Percentiles rank a stretch among this genome's conserved stretches.
Evolutionary conservation across 2,888 invertebrate genomes (phyloP).

Genomic region (Plemyria rubiginata): DNA sequence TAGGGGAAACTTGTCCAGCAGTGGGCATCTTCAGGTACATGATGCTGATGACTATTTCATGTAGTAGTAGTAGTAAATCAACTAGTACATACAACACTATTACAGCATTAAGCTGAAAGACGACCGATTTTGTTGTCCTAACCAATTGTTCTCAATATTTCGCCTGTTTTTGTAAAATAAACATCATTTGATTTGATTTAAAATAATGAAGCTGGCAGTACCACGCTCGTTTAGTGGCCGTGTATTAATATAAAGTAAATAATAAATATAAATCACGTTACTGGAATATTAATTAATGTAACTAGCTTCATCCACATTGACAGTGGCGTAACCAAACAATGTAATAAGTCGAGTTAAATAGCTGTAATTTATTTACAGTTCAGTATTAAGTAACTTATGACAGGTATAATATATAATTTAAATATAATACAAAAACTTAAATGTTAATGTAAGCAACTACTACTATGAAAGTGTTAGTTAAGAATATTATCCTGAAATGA

Average conservation of each 20-base stretch:
- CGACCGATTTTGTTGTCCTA: too few relatives aligned
- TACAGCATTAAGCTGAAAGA: too few relatives aligned
- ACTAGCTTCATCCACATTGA: conserved; percentile 11
- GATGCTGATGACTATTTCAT: too few relatives aligned
- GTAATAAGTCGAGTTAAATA: neutral
- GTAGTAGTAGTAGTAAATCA: too few relatives aligned
- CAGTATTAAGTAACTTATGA: neutral
- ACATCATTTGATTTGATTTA: too few relatives aligned
- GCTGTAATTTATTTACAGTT: neutral
- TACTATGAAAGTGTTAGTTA: neutral
- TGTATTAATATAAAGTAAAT: conserved; percentile 15
- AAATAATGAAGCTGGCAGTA: neutral
- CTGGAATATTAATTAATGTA: conserved; percentile 18
- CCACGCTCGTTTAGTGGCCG: conserved; percentile 1
- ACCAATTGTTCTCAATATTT: too few relatives aligned
- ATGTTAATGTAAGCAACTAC: too few relatives aligned
- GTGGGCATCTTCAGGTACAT: too few relatives aligned
- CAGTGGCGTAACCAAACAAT: conserved; percentile 15
- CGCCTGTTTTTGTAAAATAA: too few relatives aligned
- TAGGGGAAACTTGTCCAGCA: too few relatives aligned
- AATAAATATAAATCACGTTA: conserved; percentile 19
- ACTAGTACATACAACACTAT: too few relatives aligned
- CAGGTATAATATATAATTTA: neutral
- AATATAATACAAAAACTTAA: too few relatives aligned
- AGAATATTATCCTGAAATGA: neutral